Percentiles rank a stretch among this genome's conserved stretches.
Evolutionary conservation across 2,113 vertebrate species (phyloP).

Genomic region (Bostrychus sinensis): DNA sequence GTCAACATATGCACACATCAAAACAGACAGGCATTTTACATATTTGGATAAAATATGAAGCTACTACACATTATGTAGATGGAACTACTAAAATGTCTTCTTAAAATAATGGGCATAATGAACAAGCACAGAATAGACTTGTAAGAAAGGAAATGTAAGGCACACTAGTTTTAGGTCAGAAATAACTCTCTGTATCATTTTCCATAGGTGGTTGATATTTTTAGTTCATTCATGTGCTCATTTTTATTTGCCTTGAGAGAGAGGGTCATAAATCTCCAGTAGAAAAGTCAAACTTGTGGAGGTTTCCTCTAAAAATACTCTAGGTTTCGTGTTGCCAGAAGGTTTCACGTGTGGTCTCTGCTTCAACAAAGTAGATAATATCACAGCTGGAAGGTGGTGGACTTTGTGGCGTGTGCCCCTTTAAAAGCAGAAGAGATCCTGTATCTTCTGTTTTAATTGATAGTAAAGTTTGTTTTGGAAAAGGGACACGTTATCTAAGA

Average conservation of each 20-base stretch:
- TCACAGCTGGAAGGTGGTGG: constrained; percentile 76
- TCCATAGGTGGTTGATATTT: constrained; percentile 79
- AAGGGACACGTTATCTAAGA: neutral
- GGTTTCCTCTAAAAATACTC: constrained; percentile 76
- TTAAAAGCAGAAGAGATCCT: constrained; percentile 31
- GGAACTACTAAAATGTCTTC: no score
- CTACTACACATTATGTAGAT: no score
- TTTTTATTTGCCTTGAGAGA: constrained; percentile 60
- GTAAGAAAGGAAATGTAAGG: constrained; percentile 1
- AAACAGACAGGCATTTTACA: constrained; percentile 8
- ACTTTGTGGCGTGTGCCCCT: constrained; percentile 42
- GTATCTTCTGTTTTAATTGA: constrained; percentile 6
- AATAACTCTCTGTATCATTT: constrained; percentile 51
- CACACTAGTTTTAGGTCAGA: neutral
- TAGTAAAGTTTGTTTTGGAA: neutral
- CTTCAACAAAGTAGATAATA: constrained; percentile 70
- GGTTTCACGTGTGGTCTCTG: constrained; percentile 82
- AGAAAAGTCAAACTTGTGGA: constrained; percentile 59
- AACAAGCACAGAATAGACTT: neutral
- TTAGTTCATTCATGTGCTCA: constrained; percentile 53
- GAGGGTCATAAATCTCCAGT: constrained; percentile 73
- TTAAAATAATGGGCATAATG: neutral
- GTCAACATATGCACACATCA: constrained; percentile 32
- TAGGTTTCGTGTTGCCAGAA: constrained; percentile 63
- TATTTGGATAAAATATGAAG: neutral